phyloP scores from a whole-genome alignment of 2,797 vertebrate species.

The Anguilla anguilla region DNA sequence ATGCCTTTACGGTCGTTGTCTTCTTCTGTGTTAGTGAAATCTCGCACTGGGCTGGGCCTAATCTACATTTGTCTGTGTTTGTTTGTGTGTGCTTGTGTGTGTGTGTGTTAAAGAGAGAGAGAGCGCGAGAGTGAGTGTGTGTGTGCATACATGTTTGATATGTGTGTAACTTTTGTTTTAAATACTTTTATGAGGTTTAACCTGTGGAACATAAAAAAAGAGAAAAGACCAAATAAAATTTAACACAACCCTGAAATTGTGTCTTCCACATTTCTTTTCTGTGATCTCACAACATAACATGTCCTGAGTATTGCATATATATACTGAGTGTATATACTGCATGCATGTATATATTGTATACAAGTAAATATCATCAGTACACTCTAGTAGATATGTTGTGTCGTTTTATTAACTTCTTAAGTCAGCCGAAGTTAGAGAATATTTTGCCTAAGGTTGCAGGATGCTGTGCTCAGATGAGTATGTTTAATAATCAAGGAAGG shows the following conservation, averaged over 20 bases:
- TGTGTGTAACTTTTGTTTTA: slow-evolving; percentile 53
- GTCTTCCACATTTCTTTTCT: not conserved
- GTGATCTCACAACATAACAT: not conserved
- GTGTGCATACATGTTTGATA: slow-evolving; percentile 46
- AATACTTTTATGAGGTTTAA: slow-evolving; percentile 75
- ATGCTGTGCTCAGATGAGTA: not conserved
- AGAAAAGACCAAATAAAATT: slow-evolving; percentile 79
- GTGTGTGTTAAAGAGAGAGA: slow-evolving; percentile 42
- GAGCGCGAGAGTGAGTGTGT: slow-evolving; percentile 61
- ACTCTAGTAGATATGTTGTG: not conserved
- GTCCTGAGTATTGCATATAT: not conserved
- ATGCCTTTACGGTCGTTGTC: slow-evolving; percentile 49
- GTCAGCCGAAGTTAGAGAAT: not conserved
- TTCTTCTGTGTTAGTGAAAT: slow-evolving; percentile 60
- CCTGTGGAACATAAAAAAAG: slow-evolving; percentile 72
- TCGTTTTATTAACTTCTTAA: not conserved
- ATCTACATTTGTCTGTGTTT: slow-evolving; percentile 68
- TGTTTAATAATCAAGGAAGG: not conserved
- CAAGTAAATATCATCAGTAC: not conserved
- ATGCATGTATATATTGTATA: not conserved
- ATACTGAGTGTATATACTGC: not conserved
- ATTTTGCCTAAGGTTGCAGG: not conserved
- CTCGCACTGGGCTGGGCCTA: slow-evolving; percentile 81
- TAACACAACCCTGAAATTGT: slow-evolving; percentile 62
- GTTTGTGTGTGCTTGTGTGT: slow-evolving; percentile 63